Evolutionary conservation across 2,113 vertebrate species (phyloP), one percentile per base, ranked within the genome.

Genomic region (Colaptes auratus): DNA sequence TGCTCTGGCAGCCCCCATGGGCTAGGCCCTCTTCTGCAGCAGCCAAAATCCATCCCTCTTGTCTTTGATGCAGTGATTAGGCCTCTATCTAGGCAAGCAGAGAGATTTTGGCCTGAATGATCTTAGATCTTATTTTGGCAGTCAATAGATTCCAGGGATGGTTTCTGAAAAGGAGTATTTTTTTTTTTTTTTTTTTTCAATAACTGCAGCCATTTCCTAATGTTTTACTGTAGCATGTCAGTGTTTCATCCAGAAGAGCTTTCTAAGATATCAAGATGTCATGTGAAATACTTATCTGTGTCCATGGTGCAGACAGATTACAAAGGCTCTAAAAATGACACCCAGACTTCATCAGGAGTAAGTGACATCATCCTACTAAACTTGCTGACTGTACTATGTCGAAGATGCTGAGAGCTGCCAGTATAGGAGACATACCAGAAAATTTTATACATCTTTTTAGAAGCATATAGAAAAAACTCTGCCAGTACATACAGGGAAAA

Each of bases 401-500:
- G 27, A 85, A 59, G 50, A 52, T 33, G 42, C 18, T 52, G n/a
- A 71, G 61, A 79, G 30, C 44, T 91, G 63, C 30, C 59, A 85
- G 11, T 60, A 50, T 0, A 1, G 12, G 13, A 80, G 19, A 83
- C 11, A 65, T 17, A 80, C 6, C n/a, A 63, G 55, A 39, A 89
- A 76, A 69, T 76, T 61, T 55, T 87, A 36, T 5, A 82, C 3
- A 77, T 50, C 8, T 19, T 67, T 73, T 75, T 60, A 70, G 6
- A 33, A 85, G 9, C 1, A 1, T 16, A 27, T 33, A 67, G n/a
- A 64, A 90, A 86, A 85, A 88, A 83, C 48, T 27, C 25, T 33
- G 9, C 15, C 17, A 48, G 25, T 39, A 71, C 15, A 12, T 17
- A 5, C 6, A 1, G 30, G 2, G 6, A 2, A 3, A 7, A 8